Conservation (phyloP, 1,140 invertebrate genomes). For the Andrena cerasifolii region DNA sequence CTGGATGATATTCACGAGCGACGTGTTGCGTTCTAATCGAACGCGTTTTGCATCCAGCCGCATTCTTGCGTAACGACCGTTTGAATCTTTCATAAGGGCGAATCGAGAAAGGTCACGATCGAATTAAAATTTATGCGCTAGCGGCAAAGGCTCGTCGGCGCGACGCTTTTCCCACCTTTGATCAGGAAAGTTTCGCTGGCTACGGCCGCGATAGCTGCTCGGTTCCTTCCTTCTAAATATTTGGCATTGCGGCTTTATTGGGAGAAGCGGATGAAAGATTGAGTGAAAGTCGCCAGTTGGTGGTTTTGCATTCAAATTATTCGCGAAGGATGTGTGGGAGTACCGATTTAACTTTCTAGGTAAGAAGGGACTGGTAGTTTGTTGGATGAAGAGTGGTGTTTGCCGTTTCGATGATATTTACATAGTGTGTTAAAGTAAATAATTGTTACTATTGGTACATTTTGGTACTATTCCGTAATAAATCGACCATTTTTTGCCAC, state of each 20-base stretch:
- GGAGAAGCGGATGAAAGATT: neutral
- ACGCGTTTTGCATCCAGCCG: conserved; percentile 37
- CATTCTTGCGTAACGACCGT: conserved; percentile 48
- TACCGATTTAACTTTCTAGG: too few relatives aligned
- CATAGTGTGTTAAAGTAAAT: too few relatives aligned
- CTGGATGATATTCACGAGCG: conserved; percentile 38
- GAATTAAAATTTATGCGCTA: conserved; percentile 36
- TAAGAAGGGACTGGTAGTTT: too few relatives aligned
- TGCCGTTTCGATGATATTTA: too few relatives aligned
- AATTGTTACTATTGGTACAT: too few relatives aligned
- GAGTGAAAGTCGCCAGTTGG: neutral
- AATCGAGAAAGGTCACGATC: conserved; percentile 42
- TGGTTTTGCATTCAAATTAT: too few relatives aligned
- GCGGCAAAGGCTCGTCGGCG: neutral
- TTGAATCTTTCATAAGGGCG: conserved; percentile 59
- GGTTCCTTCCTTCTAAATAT: neutral
- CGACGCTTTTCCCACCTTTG: conserved; percentile 3
- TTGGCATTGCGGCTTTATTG: neutral
- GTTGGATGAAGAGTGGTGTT: too few relatives aligned
- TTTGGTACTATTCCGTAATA: too few relatives aligned
- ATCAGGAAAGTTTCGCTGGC: neutral
- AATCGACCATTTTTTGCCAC: too few relatives aligned
- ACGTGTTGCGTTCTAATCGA: conserved; percentile 43
- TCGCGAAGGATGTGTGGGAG: too few relatives aligned
- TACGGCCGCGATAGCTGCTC: too few relatives aligned